Conservation (phyloP, 2,888 invertebrate genomes). For the Selenia dentaria region DNA sequence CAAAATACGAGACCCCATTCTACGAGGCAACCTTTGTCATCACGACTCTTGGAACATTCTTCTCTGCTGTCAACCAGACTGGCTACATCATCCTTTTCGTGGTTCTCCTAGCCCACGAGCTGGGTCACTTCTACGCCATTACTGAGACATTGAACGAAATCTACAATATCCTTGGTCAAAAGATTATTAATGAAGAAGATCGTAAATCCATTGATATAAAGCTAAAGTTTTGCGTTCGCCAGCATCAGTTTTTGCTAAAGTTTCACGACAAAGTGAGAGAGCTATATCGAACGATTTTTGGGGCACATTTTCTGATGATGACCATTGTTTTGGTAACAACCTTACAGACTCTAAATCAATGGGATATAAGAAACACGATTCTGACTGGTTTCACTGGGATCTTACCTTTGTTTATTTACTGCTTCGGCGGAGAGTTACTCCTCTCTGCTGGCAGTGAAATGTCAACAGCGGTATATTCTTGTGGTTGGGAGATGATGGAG, state of each 20-base stretch:
- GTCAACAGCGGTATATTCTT: constrained; percentile 48
- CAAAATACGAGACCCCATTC: constrained; percentile 57
- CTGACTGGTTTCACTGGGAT: constrained; percentile 54
- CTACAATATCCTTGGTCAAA: constrained; percentile 26
- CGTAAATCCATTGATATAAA: constrained; percentile 37
- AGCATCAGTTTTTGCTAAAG: constrained; percentile 55
- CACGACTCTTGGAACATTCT: constrained; percentile 48
- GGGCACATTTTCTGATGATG: constrained; percentile 61
- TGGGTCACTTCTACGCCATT: constrained; percentile 59
- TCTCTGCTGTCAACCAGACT: constrained; percentile 62
- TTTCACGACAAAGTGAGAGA: constrained; percentile 49
- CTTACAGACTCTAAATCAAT: constrained; percentile 56
- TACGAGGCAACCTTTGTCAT: constrained; percentile 53
- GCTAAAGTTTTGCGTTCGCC: constrained; percentile 53
- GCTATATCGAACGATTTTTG: constrained; percentile 53
- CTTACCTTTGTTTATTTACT: constrained; percentile 59
- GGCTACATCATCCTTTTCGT: constrained; percentile 62
- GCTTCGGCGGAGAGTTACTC: constrained; percentile 62
- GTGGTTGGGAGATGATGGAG: constrained; percentile 61
- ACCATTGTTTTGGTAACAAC: constrained; percentile 58
- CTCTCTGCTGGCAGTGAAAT: constrained; percentile 50
- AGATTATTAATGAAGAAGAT: constrained; percentile 19
- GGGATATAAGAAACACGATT: constrained; percentile 57
- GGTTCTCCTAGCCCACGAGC: constrained; percentile 52
- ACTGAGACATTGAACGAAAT: constrained; percentile 51